phyloP scores from a whole-genome alignment of 1,140 invertebrate genomes.

The Heliconius eleuchia region DNA sequence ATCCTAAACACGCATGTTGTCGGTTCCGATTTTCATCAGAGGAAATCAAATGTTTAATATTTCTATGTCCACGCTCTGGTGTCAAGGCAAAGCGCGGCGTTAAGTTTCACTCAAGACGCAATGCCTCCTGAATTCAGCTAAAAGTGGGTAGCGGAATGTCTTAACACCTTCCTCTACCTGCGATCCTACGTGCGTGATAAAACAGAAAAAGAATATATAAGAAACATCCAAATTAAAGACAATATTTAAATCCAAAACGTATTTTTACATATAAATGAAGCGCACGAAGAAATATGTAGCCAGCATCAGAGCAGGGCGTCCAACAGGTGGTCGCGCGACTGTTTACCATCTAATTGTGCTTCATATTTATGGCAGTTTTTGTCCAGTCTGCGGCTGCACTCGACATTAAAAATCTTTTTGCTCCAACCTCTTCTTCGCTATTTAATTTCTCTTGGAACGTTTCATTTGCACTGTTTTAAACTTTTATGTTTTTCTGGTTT shows the following conservation, averaged over 20 bases:
- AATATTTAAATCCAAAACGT: neutral
- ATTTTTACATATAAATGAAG: constrained; percentile 19
- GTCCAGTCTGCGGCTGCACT: constrained; percentile 22
- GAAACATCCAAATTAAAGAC: too few relatives aligned
- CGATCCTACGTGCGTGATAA: too few relatives aligned
- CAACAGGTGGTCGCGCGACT: constrained; percentile 33
- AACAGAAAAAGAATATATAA: neutral
- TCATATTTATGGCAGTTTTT: constrained; percentile 36
- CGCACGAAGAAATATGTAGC: constrained; percentile 12
- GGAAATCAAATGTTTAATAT: too few relatives aligned
- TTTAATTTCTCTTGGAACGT: constrained; percentile 27
- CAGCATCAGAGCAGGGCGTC: constrained; percentile 7
- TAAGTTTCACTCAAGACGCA: too few relatives aligned
- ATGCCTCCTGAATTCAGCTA: too few relatives aligned
- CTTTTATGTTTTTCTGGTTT: constrained; percentile 10
- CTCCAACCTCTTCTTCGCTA: constrained; percentile 27
- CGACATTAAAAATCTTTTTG: constrained; percentile 35
- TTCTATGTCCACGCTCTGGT: too few relatives aligned
- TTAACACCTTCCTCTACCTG: too few relatives aligned
- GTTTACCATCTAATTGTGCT: constrained; percentile 35
- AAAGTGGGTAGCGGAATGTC: too few relatives aligned
- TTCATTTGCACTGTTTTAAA: constrained; percentile 33
- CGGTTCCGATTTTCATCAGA: too few relatives aligned
- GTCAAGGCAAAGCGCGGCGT: too few relatives aligned
- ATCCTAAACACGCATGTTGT: too few relatives aligned